A percentile compares a stretch with the other conserved stretches of the same genome.
Conservation (phyloP, 1,140 invertebrate species). For the Drusus annulatus region DNA sequence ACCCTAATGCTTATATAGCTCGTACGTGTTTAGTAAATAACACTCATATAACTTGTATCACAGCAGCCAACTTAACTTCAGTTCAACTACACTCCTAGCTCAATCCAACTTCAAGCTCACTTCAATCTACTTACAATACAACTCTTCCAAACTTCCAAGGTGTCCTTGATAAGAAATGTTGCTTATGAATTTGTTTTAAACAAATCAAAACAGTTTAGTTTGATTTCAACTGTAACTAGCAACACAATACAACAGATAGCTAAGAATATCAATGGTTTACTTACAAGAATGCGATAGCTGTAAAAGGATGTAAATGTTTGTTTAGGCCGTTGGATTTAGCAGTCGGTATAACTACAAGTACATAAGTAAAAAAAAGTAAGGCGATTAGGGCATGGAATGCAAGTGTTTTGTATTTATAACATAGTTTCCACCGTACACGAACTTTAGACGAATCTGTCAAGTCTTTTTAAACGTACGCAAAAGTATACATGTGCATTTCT, state of each 20-base stretch:
- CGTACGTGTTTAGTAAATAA: slow-evolving; percentile 43
- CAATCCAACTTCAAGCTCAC: slow-evolving; percentile 2
- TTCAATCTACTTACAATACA: neutral
- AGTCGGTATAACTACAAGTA: slow-evolving; percentile 38
- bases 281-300: slow-evolving; percentile 17
- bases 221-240: too few relatives aligned
- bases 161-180: neutral
- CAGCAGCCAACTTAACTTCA: slow-evolving; percentile 46
- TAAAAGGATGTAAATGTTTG: slow-evolving; percentile 28
- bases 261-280: neutral
- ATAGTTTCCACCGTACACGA: neutral
- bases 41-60: slow-evolving; percentile 54
- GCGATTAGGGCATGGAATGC: slow-evolving; percentile 48
- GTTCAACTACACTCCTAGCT: neutral
- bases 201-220: too few relatives aligned
- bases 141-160: neutral
- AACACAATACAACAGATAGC: too few relatives aligned
- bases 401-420: slow-evolving; percentile 8
- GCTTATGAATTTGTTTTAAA: too few relatives aligned
- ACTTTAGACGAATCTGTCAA: neutral
- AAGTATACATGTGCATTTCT: slow-evolving; percentile 7
- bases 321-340: slow-evolving; percentile 35
- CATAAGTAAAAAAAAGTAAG: slow-evolving; percentile 42
- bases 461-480: slow-evolving; percentile 5
- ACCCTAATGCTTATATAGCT: neutral